These are phyloP conservation scores for Champsocephalus gunnari DNA, from an alignment of 2,797 vertebrate genomes.

Conservation along the genomic window DNA sequence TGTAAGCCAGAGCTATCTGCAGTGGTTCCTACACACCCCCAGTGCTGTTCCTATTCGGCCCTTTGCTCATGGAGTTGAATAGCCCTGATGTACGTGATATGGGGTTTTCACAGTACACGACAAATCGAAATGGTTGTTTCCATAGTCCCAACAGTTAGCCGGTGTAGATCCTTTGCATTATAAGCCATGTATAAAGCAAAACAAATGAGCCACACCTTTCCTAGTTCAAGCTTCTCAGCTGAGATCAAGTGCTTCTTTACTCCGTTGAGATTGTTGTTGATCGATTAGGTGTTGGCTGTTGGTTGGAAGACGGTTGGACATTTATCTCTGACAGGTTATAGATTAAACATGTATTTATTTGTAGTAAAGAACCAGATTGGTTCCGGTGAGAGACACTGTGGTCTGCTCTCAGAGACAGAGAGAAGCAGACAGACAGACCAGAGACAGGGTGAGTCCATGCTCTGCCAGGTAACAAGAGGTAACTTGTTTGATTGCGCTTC, in stretches of 20 bases:
- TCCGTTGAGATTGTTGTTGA: not conserved
- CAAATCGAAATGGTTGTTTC: not conserved
- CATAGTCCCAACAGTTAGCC: not conserved
- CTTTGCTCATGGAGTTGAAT: no score
- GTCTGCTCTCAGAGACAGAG: not conserved
- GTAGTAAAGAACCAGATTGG: not conserved
- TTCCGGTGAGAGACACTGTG: not conserved
- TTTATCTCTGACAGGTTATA: not conserved
- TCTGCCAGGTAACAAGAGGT: slow-evolving; percentile 81
- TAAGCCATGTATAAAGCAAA: no score
- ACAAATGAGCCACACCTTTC: no score
- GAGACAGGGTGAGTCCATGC: slow-evolving; percentile 41
- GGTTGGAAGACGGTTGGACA: not conserved
- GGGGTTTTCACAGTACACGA: no score
- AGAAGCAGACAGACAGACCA: slow-evolving; percentile 1
- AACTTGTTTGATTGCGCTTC: slow-evolving; percentile 82
- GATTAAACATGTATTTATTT: not conserved
- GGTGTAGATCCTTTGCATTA: not conserved
- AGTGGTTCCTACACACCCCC: no score
- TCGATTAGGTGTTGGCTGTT: not conserved
- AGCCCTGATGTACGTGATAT: no score
- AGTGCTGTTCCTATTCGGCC: no score
- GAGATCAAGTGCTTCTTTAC: not conserved
- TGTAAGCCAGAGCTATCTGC: no score
- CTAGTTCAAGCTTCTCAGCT: not conserved